Conservation (phyloP, 2,113 vertebrate species). For the Acanthisitta chloris region DNA sequence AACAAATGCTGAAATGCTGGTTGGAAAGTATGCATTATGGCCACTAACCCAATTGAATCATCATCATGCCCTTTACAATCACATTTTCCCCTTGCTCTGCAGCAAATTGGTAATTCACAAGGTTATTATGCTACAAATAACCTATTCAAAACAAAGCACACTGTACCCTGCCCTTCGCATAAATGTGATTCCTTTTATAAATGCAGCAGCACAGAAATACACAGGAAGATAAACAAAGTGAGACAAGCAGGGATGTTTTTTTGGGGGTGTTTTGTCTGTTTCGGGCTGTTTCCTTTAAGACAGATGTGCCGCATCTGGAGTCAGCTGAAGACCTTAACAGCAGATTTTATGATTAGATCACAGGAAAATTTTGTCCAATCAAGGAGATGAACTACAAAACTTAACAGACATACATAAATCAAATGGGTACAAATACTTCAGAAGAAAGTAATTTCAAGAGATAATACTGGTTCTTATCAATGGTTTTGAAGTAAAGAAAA, state of each 20-base stretch:
- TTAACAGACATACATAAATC: background rate
- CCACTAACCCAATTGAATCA: conserved; percentile 39
- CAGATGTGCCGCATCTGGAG: background rate
- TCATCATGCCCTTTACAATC: conserved; percentile 36
- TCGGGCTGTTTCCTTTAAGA: background rate
- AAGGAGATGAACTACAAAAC: background rate
- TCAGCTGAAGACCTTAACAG: background rate
- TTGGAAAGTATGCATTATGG: conserved; percentile 17
- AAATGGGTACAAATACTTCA: background rate
- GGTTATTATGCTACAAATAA: conserved; percentile 47
- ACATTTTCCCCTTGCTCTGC: conserved; percentile 24
- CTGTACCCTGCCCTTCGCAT: background rate
- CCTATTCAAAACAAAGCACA: conserved; percentile 25
- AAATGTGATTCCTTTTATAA: conserved; percentile 19
- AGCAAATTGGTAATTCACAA: conserved; percentile 20
- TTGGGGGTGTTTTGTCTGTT: too few relatives aligned
- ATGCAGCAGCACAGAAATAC: background rate
- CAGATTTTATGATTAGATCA: background rate
- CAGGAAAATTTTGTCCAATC: background rate
- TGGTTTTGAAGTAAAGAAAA: background rate
- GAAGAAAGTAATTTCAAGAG: background rate
- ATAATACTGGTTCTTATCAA: background rate
- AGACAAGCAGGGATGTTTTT: background rate
- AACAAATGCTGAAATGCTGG: conserved; percentile 15
- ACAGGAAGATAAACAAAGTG: background rate